Base-by-base conservation (phyloP, 2,797 vertebrate species). In the Onychomys arenicola region DNA sequence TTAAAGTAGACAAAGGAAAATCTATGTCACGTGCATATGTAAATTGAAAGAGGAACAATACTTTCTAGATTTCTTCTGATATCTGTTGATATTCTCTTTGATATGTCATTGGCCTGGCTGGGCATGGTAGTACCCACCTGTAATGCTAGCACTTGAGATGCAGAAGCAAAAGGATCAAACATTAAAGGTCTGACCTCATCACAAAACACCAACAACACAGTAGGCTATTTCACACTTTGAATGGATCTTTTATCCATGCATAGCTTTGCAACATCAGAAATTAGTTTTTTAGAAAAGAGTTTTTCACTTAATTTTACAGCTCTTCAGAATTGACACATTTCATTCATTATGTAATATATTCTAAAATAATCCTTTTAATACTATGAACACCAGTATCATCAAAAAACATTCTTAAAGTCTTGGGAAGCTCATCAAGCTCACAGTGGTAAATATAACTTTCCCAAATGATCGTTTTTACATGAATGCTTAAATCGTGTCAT, bases 381-480 rank as follows among this genome's bases (percentile, higher is more conserved):
- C 14, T 63, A 81, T 69, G 63, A 87, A 40, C 27, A 73, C 21
- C 16, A 81, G 55, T 63, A n/a, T 91, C 43, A 43, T 76, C 13
- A 89, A 52, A 82, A 93, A 61, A 73, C 21, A 46, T n/a, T 73
- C 25, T 85, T 80, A 27, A 81, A 87, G 83, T 73, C 23, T 59
- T 52, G 61, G 19, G 19, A 80, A 91, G 75, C 34, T 55, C 27
- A 63, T 63, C 10, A 91, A 91, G 73, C 21, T 87, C 73, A 91
- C 63, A 80, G 63, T 86, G 37, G n/a, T 75, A 40, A 59, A 73
- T 65, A 55, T 5, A 55, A 73, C 43, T 80, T 91, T 87, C 27
- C 14, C 81, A 95, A 91, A 75, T 87, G n/a, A 19, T 75, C 81
- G 91, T 43, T 87, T 91, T 95, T 65, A 61, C 29, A 21, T 65